Evolutionary conservation across 1,140 invertebrate genomes (phyloP), one percentile per base, ranked within the genome.

Genomic region (Sitophilus oryzae): DNA sequence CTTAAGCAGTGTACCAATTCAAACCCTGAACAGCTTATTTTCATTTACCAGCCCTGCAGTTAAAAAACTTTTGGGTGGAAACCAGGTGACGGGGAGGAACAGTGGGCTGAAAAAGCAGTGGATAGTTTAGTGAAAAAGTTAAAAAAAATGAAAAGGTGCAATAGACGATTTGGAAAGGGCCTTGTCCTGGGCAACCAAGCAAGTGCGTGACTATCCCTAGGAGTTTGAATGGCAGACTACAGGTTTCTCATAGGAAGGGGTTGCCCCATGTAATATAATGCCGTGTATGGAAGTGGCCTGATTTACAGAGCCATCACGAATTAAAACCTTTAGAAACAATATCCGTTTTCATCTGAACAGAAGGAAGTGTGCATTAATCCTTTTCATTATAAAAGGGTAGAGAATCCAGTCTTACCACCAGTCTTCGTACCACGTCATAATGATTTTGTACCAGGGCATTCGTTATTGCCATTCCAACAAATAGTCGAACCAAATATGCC

Each of bases 311-410:
- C 51, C 96, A 98, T 71, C 95, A 98, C 72, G 96, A 98, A 74
- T 75, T 98, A 2, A 96, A 96, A 73, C 90, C 95, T 0, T 74
- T 96, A n/a, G 93, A 96, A 63, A 81, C 87, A 94, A 71, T 97
- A 83, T 74, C 92, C 94, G 42, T 97, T 96, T 71, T 90, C 88
- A 52, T 88, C 92, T 14, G 97, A 97, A 73, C 90, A 96, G 66
- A 96, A 96, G 70, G 93, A 97, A 76, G 91, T 96, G 21, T 98
- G 96, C 77, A 96, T 99, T 58, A 98, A 98, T 77, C 96, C 96
- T 4, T 98, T 97, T 73, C 96, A 98, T 74, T 98, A 98, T 71
- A 93, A 94, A 69, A 76, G 93, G 49, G 91, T 96, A 2, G 92
- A 96, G 70, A 93, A 89, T 70, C 89, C 91, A 23, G 93, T 98